Evolutionary conservation across 2,888 invertebrate species (phyloP), one percentile per base, ranked within the genome.

Genomic region (Aethes cnicana): DNA sequence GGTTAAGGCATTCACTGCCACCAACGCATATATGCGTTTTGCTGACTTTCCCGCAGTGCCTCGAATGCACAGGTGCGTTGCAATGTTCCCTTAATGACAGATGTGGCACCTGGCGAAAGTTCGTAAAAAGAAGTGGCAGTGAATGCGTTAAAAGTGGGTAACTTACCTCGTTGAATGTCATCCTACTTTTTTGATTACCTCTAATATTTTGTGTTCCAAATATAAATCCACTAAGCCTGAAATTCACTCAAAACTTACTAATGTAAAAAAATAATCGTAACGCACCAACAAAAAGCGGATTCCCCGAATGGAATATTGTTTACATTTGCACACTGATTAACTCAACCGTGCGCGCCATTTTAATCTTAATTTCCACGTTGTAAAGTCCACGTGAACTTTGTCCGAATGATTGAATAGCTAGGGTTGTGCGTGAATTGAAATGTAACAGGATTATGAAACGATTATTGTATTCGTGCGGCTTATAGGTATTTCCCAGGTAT

Each of bases 391-490:
- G 17, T 16, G 32, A n/a, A 17, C 3, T 14, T 2, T n/a, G 5
- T 16, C 3, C 16, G 32, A 44, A 6, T 35, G 1, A 18, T 17
- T 41, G 17, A 30, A 30, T 23, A 6, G 42, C 30, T 18, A 20
- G 37, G 42, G 28, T 26, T 50, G 23, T 43, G 36, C 36, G 53
- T 48, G 36, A 53, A 54, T 54, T 54, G 54, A 54, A 54, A 48
- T 54, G 44, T 54, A 54, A 54, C 30, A 37, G 48, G 54, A 54
- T 54, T 54, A 54, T 49, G 32, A 49, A 49, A 48, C 54, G 54
- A 54, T 54, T 54, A 54, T 54, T 54, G 54, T 53, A 48, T 52
- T 52, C 53, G 36, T 48, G 53, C 32, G 54, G 54, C 48, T 49
- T 54, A 43, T 49, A 36, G 43, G 54, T 33, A 43, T 54, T 49